Base-by-base conservation (phyloP, 2,888 invertebrate species). In the Tinea pellionella region DNA sequence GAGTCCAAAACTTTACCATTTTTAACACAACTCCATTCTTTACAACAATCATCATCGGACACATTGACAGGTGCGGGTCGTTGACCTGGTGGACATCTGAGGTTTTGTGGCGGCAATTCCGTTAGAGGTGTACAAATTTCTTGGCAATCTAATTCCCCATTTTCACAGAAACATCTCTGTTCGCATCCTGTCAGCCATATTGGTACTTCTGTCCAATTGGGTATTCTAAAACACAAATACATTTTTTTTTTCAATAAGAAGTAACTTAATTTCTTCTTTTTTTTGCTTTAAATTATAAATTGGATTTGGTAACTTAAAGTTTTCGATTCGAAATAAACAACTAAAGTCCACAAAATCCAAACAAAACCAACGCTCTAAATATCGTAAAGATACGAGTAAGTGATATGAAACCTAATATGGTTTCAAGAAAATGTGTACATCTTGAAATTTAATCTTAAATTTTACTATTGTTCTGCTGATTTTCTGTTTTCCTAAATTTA, bases 161-260 rank as follows among this genome's bases (percentile, higher is more conserved):
- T 92, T 74, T 96, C 95, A 71, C 96, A 97, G 73, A 92, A 95
- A 71, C 96, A 97, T 65, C 93, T 90, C 66, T 93, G 90, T 63
- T 96, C 94, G 70, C 96, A 97, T 59, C 96, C 94, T 11, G 95
- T 94, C 2, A 96, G 80, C 60, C 93, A 90, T 8, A 90, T 80
- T 0, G 96, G 96, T 55, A 97, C 91, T 67, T 93, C 92, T 61
- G 93, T 93, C 93, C 94, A 96, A 76, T 96, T 96, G 41, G 89
- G 89, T 63, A 92, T 90, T 15, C 88, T 88, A 64, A 62, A 74
- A 64, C 24, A 24, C 6, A 6, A 24, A 6, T 24, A 24, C 24
- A 24, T 24, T n/a, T n/a, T n/a, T n/a, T n/a, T n/a, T n/a, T 63
- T 59, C 29, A n/a, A 53, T 61, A n/a, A 16, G n/a, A 12, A 24